Evolutionary conservation across 2,113 vertebrate genomes (phyloP), one percentile per base, ranked within the genome.

Genomic region (Oryzias javanicus): DNA sequence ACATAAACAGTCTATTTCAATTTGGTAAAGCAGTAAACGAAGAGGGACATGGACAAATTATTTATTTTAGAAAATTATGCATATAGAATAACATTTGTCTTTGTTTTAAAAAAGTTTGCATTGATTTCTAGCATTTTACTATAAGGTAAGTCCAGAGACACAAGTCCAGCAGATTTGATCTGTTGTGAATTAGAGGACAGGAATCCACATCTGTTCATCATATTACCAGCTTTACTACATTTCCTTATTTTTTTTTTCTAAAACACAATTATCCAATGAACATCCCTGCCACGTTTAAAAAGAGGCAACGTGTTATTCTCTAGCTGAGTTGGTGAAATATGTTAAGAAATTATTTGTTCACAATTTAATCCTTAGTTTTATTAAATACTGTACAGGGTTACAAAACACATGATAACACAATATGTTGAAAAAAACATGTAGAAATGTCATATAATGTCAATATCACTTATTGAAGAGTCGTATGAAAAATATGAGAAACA

Each of bases 131-230:
- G 54, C 57, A 14, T 24, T 42, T 16, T 42, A 80, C 68, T 64
- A 60, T 55, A 42, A 18, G 55, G 54, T 55, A 58, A 70, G 55
- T 20, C 55, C 50, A 62, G 70, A 65, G 64, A 80, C 60, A 45
- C 46, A 64, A 79, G 81, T 80, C 63, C 69, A 52, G 59, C 48
- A 67, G 53, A 78, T 75, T 51, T 50, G 57, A 78, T 83, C 70
- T 78, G 83, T 65, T 79, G 74, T 77, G 83, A 88, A 88, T 86
- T 67, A 86, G 60, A 55, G 67, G 59, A 74, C 67, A 83, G 70
- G 72, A 85, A 84, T 88, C 50, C 81, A 89, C 89, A 89, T 88
- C 88, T 90, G 88, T 64, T 86, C 73, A 75, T 90, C 87, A 83
- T 76, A 88, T 86, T 85, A 84, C 54, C 76, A 80, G 60, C 59